phyloP scores from a whole-genome alignment of 2,888 invertebrate genomes.

The Elegia similella region DNA sequence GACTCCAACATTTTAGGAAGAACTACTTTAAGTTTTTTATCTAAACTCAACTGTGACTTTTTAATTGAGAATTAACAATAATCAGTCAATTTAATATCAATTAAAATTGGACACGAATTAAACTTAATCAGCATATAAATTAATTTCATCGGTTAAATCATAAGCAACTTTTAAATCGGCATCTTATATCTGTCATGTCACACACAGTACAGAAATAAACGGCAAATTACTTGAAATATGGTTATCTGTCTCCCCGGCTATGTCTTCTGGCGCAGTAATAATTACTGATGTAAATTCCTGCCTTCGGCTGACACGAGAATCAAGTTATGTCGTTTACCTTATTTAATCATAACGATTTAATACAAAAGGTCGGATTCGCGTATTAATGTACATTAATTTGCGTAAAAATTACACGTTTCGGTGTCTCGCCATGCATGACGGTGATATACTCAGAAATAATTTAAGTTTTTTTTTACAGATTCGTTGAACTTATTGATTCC shows the following conservation, averaged over 20 bases:
- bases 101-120: no score
- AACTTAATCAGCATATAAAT: no score
- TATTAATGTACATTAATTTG: slow-evolving; percentile 10
- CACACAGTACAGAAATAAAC: neutral
- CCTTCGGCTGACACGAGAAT: slow-evolving; percentile 30
- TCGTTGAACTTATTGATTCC: neutral
- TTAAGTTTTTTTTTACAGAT: no score
- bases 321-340: slow-evolving; percentile 16
- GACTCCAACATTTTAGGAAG: no score
- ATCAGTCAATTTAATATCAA: no score
- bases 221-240: slow-evolving; percentile 16
- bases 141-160: neutral
- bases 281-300: slow-evolving; percentile 58
- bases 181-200: neutral
- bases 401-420: slow-evolving; percentile 11
- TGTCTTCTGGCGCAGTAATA: slow-evolving; percentile 50
- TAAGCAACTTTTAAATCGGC: neutral
- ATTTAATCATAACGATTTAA: slow-evolving; percentile 18
- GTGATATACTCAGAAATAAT: no score
- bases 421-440: neutral
- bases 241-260: slow-evolving; percentile 45
- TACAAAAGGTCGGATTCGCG: slow-evolving; percentile 11
- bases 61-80: no score
- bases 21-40: no score
- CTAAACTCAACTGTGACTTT: no score